Percentiles rank a stretch among this genome's conserved stretches.
Evolutionary conservation across 2,113 vertebrate species (phyloP).

Genomic region (Cyprinodon brontotheroides): DNA sequence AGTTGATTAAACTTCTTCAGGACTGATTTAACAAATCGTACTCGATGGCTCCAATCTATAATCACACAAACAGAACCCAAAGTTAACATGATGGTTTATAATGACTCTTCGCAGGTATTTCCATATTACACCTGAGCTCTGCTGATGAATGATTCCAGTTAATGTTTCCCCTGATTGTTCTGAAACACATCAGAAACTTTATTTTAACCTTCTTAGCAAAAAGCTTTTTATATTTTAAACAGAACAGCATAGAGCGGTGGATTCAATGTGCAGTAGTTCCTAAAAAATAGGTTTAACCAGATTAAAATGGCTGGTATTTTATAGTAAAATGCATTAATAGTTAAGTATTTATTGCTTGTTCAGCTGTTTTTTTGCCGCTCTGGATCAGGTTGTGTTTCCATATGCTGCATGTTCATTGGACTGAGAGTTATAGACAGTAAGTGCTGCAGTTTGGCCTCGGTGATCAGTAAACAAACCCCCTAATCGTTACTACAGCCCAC

Average conservation of each 20-base stretch:
- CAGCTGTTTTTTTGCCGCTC: too few relatives aligned
- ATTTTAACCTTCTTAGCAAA: too few relatives aligned
- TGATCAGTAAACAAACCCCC: slow-evolving; percentile 22
- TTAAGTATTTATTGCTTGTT: too few relatives aligned
- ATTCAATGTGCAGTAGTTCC: too few relatives aligned
- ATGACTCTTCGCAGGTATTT: not conserved
- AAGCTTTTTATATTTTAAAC: too few relatives aligned
- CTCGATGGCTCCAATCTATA: not conserved
- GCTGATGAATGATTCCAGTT: not conserved
- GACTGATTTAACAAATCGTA: not conserved
- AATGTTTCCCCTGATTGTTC: not conserved
- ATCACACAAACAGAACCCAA: not conserved
- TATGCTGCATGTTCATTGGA: too few relatives aligned
- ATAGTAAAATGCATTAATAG: too few relatives aligned
- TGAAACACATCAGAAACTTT: not conserved
- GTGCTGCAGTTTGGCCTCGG: not conserved
- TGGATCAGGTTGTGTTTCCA: too few relatives aligned
- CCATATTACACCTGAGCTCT: not conserved
- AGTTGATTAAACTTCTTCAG: not conserved
- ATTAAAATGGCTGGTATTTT: too few relatives aligned
- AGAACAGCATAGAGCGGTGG: too few relatives aligned
- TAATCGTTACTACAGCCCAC: slow-evolving; percentile 13
- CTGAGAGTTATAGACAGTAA: not conserved
- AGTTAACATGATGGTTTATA: not conserved
- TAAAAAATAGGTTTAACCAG: too few relatives aligned